These are phyloP conservation scores for Petrosia ficiformis DNA, from an alignment of 37 sponge, comb jelly and placozoan genomes.

Conservation along the genomic window DNA sequence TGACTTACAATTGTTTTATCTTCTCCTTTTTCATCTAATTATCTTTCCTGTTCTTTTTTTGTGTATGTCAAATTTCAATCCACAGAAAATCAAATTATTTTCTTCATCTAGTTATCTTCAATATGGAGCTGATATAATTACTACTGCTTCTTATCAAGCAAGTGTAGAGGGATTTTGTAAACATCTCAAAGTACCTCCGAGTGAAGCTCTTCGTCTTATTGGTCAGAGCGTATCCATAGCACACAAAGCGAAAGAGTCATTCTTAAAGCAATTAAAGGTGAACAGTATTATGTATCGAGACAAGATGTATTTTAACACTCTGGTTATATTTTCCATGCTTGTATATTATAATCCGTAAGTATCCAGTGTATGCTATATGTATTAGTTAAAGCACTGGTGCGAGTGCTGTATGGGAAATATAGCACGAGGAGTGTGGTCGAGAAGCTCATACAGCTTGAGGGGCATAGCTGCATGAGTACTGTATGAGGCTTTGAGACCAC, in stretches of 20 bases:
- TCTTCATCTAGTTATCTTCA: slow-evolving; percentile 21
- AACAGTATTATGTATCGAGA: not conserved
- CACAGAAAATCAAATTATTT: too few relatives aligned
- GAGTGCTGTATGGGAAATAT: too few relatives aligned
- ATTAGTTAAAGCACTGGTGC: too few relatives aligned
- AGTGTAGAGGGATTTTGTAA: slow-evolving; percentile 62
- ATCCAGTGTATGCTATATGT: not conserved
- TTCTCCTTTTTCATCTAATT: too few relatives aligned
- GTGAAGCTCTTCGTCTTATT: slow-evolving; percentile 55
- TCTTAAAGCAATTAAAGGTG: slow-evolving; percentile 12
- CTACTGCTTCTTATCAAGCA: slow-evolving; percentile 82
- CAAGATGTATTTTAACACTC: not conserved
- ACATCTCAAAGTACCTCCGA: slow-evolving; percentile 20
- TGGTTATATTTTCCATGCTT: not conserved
- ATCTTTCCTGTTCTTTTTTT: too few relatives aligned
- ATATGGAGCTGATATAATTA: slow-evolving; percentile 73
- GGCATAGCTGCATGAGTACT: too few relatives aligned
- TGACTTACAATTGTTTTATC: too few relatives aligned
- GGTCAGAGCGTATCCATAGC: slow-evolving; percentile 65
- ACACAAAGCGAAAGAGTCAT: slow-evolving; percentile 49
- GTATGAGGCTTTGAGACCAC: too few relatives aligned
- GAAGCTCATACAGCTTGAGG: not conserved
- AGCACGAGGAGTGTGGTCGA: too few relatives aligned
- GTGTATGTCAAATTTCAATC: too few relatives aligned
- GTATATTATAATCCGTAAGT: not conserved